These are phyloP conservation scores for Damaliscus lunatus DNA, from an alignment of 2,113 vertebrate genomes.

Conservation along the genomic window DNA sequence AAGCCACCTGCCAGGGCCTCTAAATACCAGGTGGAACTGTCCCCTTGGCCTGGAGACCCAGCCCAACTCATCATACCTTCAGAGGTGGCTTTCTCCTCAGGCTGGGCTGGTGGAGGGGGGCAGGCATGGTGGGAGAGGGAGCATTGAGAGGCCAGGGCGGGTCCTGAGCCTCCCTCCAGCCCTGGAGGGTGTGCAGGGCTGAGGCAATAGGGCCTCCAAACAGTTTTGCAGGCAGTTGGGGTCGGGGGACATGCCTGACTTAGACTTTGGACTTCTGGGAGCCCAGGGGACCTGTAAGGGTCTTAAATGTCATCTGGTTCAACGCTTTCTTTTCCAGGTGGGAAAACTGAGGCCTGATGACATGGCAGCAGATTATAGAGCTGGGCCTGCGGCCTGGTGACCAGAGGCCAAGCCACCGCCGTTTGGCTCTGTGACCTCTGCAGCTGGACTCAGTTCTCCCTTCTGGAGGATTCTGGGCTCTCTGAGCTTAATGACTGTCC, in stretches of 20 bases:
- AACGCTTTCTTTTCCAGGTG: not conserved
- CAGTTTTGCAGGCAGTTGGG: not conserved
- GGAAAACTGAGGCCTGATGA: not conserved
- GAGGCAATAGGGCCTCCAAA: not conserved
- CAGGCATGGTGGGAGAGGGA: not conserved
- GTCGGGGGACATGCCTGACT: not conserved
- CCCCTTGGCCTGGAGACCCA: not conserved
- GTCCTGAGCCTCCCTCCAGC: not conserved
- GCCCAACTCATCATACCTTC: not conserved
- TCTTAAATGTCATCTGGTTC: not conserved
- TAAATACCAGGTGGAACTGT: not conserved
- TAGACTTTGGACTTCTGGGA: not conserved
- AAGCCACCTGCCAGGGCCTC: not conserved
- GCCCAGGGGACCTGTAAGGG: not conserved
- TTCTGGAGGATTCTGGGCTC: not conserved
- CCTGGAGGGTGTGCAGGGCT: not conserved
- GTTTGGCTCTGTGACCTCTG: not conserved
- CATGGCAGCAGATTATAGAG: not conserved
- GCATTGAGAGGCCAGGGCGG: not conserved
- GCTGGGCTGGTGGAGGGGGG: not conserved
- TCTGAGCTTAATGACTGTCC: not conserved
- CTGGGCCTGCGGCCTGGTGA: not conserved
- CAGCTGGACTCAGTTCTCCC: not conserved
- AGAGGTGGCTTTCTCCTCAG: not conserved
- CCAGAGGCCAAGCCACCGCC: not conserved